These are phyloP conservation scores for Mormyrus hasselquistii DNA, from an alignment of 2,797 vertebrate species.

Conservation along the genomic window DNA sequence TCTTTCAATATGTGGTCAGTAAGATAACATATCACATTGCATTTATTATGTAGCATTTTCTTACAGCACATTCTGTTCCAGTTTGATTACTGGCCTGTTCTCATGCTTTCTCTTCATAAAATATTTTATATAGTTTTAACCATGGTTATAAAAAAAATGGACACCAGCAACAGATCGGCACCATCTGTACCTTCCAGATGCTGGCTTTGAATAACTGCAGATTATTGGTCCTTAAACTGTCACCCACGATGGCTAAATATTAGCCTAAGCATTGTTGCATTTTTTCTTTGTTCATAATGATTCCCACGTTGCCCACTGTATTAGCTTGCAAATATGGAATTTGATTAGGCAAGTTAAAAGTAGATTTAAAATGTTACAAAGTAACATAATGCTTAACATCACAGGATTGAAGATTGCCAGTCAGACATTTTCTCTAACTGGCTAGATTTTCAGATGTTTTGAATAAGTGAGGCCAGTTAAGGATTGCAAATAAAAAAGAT, in stretches of 20 bases:
- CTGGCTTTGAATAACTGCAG: neutral
- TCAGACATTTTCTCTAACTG: neutral
- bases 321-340: neutral
- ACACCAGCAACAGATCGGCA: neutral
- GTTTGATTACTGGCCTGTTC: neutral
- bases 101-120: slow-evolving; percentile 3
- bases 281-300: neutral
- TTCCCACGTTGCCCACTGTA: neutral
- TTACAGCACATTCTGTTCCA: neutral
- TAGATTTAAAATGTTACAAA: neutral
- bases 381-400: neutral
- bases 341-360: neutral
- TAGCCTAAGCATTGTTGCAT: neutral
- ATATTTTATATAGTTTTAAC: slow-evolving; percentile 4
- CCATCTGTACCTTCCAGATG: neutral
- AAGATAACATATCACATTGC: neutral
- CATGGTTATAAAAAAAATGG: neutral
- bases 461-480: neutral
- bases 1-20: neutral
- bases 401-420: neutral
- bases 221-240: neutral
- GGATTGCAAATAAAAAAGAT: neutral
- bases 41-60: neutral
- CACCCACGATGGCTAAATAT: neutral
- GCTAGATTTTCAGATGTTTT: neutral